phyloP scores from a whole-genome alignment of 2,888 invertebrate species.

The Plagodis dolabraria region DNA sequence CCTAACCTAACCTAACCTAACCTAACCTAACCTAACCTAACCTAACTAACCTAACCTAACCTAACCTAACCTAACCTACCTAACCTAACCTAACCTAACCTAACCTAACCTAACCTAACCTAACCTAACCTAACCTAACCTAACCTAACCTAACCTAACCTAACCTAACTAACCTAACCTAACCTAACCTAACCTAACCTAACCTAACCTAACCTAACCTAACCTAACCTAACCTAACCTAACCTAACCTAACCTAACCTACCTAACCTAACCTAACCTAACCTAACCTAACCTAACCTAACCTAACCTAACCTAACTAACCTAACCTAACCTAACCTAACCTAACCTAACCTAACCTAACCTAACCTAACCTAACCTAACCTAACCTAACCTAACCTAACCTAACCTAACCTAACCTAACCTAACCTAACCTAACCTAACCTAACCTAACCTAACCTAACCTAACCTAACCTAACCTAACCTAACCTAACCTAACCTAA shows the following conservation, averaged over 20 bases:
- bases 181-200: slow-evolving; percentile 3
- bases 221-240: slow-evolving; percentile 3
- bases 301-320: slow-evolving; percentile 12
- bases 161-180: slow-evolving; percentile 9
- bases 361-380: slow-evolving; percentile 11
- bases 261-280: slow-evolving; percentile 5
- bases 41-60: slow-evolving; percentile 1
- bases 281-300: slow-evolving; percentile 12
- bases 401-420: slow-evolving; percentile 5
- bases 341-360: too few relatives aligned
- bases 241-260: slow-evolving; percentile 4
- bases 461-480: slow-evolving; percentile 12
- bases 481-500: slow-evolving; percentile 12
- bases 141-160: slow-evolving; percentile 15
- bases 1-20: slow-evolving; percentile 2
- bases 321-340: too few relatives aligned
- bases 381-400: slow-evolving; percentile 8
- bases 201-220: slow-evolving; percentile 2
- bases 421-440: slow-evolving; percentile 5
- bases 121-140: slow-evolving; percentile 11
- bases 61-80: slow-evolving; percentile 1
- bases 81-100: slow-evolving; percentile 15
- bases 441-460: slow-evolving; percentile 10
- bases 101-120: slow-evolving; percentile 10
- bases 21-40: not conserved